Percentiles rank a stretch among this genome's conserved stretches.
Conservation (phyloP, 2,888 invertebrate species). For the Monochamus alternatus region DNA sequence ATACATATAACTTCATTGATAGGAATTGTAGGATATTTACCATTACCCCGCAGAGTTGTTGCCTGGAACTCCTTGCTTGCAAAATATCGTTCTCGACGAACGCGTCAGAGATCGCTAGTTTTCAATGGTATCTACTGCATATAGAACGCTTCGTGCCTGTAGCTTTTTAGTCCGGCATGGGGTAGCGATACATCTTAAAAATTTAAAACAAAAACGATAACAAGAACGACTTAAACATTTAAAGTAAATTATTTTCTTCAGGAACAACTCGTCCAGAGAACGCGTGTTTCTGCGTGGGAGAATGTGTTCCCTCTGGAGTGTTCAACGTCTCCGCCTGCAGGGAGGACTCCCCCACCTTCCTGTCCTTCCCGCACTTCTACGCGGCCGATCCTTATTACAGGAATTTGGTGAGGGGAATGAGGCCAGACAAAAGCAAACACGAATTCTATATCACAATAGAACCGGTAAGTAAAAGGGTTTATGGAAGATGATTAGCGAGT, state of each 20-base stretch:
- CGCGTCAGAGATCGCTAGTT: too few species aligned
- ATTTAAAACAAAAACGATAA: too few species aligned
- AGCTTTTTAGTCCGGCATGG: too few species aligned
- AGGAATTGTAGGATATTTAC: too few species aligned
- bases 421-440: slow-evolving; percentile 79
- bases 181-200: too few species aligned
- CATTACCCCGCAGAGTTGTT: too few species aligned
- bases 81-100: too few species aligned
- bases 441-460: slow-evolving; percentile 84
- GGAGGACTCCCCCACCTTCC: slow-evolving; percentile 84
- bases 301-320: slow-evolving; percentile 82
- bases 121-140: too few species aligned
- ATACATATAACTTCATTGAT: too few species aligned
- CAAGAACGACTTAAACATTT: background rate
- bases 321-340: slow-evolving; percentile 84
- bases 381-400: slow-evolving; percentile 80
- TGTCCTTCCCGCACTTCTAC: slow-evolving; percentile 88
- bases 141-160: too few species aligned
- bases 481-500: background rate
- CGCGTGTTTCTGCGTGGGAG: slow-evolving; percentile 83
- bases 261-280: slow-evolving; percentile 76
- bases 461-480: slow-evolving; percentile 73
- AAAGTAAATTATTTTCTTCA: slow-evolving; percentile 61
- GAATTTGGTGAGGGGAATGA: slow-evolving; percentile 78
- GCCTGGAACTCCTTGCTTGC: too few species aligned